phyloP scores from a whole-genome alignment of 2,113 vertebrate genomes.

The Cebus imitator region DNA sequence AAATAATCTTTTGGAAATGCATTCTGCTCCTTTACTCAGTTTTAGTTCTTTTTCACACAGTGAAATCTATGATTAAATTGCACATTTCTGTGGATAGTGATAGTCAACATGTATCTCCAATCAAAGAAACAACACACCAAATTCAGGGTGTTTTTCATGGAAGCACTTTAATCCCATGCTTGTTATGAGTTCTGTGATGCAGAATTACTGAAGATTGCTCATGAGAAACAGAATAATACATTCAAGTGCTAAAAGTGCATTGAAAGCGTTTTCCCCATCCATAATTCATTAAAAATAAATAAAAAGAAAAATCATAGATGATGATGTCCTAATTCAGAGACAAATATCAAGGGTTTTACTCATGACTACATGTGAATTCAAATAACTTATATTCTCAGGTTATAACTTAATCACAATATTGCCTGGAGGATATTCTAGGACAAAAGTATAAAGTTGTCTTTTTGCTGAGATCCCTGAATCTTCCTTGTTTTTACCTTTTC shows the following conservation, averaged over 20 bases:
- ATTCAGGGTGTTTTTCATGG: constrained; percentile 17
- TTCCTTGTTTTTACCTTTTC: neutral
- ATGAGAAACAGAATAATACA: constrained; percentile 29
- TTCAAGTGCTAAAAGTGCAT: constrained; percentile 44
- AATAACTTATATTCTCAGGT: neutral
- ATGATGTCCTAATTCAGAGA: constrained; percentile 22
- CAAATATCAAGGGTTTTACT: neutral
- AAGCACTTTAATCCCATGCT: neutral
- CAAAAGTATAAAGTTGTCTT: neutral
- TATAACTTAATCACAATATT: neutral
- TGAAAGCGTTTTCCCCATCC: neutral
- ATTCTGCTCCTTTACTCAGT: neutral
- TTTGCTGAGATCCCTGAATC: neutral
- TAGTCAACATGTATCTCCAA: neutral
- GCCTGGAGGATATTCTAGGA: neutral
- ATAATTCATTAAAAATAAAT: constrained; percentile 58
- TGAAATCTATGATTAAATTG: constrained; percentile 24
- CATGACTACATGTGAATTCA: neutral
- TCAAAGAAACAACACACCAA: constrained; percentile 40
- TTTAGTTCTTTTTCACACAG: neutral
- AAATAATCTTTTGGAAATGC: neutral
- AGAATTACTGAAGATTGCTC: constrained; percentile 52
- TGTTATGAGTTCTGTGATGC: neutral
- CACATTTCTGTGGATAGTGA: constrained; percentile 6
- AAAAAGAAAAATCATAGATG: constrained; percentile 4